Evolutionary conservation across 2,797 vertebrate genomes (phyloP), one percentile per base, ranked within the genome.

Genomic region (Epinephelus coioides): DNA sequence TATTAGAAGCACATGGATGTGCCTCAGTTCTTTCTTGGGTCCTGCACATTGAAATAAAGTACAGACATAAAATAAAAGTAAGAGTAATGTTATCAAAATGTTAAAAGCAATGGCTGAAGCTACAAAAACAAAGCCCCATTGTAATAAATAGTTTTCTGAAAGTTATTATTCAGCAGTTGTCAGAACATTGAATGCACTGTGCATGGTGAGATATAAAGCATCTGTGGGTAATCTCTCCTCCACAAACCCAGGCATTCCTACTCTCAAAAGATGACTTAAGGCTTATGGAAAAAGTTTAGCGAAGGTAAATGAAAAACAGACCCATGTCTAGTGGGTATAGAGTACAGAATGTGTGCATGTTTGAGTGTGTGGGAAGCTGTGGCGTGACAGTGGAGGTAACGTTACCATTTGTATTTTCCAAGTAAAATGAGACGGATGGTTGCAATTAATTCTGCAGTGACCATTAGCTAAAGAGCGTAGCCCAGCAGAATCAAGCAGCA

Each of bases 401-500:
- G 5, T 23, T 70, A 57, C 30, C n/a, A 25, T 78, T 43, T 79
- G 68, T 78, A 15, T 81, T 88, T 84, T 81, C 73, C 55, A 63
- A 87, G 74, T 87, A 80, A 91, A 93, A 89, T 77, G 81, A 92
- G 87, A 89, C 86, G 71, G 85, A 92, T 91, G 86, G 71, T 78
- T 54, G 69, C 86, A 88, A 89, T 92, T 92, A 89, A 89, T 88
- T 83, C 75, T 71, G 65, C 83, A 82, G 64, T 87, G 87, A 89
- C 85, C 80, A 84, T 92, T 89, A 90, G 54, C 73, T 76, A 57
- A 85, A 83, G 78, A 89, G 87, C 78, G 3, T 54, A 86, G 78
- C 57, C 38, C 59, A 82, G 88, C 87, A 87, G 72, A 84, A 75
- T 78, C 50, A 50, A 65, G 71, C 86, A 82, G 82, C 73, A 19